phyloP scores from a whole-genome alignment of 2,888 invertebrate species.

The Diarsia rubi region DNA sequence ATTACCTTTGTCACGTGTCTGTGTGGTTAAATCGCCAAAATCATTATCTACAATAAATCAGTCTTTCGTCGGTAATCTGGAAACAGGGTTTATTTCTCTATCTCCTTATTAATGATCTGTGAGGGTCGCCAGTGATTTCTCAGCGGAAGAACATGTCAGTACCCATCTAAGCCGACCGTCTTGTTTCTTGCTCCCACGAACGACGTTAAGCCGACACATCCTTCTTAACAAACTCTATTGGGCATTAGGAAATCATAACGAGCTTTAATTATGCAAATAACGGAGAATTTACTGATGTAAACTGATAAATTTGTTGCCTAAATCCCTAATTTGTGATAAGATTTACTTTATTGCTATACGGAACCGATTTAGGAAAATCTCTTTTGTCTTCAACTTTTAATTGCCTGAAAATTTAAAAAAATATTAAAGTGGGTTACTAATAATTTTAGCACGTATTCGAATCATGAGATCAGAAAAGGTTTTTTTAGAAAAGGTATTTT shows the following conservation, averaged over 20 bases:
- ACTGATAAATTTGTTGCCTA: constrained; percentile 45
- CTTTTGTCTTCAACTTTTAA: constrained; percentile 12
- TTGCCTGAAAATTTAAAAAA: constrained; percentile 6
- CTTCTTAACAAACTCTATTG: constrained; percentile 65
- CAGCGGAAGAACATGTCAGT: constrained; percentile 56
- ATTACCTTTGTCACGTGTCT: constrained; percentile 17
- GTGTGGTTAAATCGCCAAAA: constrained; percentile 16
- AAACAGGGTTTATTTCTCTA: constrained; percentile 41
- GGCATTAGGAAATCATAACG: constrained; percentile 58
- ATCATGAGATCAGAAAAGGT: constrained; percentile 40
- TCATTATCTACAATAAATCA: constrained; percentile 50
- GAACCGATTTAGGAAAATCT: constrained; percentile 31
- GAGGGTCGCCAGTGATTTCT: constrained; percentile 50
- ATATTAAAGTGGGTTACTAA: background rate
- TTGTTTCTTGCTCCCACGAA: constrained; percentile 57
- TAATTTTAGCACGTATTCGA: constrained; percentile 27
- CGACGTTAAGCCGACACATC: constrained; percentile 70
- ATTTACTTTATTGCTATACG: constrained; percentile 43
- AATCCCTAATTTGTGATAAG: constrained; percentile 53
- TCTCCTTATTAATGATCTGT: constrained; percentile 53
- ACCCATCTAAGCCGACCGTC: constrained; percentile 50
- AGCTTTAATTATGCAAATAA: constrained; percentile 61
- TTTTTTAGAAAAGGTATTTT: constrained; percentile 46
- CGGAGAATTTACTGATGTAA: constrained; percentile 55
- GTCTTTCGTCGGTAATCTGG: constrained; percentile 37